phyloP scores from a whole-genome alignment of 2,888 invertebrate genomes.

The Tipula helvola region DNA sequence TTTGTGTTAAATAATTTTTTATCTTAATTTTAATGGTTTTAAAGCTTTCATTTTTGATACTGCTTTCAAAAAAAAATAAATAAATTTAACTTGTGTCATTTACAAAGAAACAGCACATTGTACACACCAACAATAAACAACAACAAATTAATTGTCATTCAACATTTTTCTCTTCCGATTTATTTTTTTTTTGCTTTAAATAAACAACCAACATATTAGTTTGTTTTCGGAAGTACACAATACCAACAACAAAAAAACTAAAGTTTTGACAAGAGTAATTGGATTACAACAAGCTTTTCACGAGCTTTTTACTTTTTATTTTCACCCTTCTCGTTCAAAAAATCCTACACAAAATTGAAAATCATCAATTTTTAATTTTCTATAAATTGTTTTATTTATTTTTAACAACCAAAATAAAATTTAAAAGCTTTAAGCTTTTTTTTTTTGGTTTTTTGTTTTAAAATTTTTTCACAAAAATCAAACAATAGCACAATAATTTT shows the following conservation, averaged over 20 bases:
- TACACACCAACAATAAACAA: neutral
- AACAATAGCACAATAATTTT: neutral
- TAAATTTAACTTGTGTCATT: neutral
- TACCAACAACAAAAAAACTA: neutral
- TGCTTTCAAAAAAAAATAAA: neutral
- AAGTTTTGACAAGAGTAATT: neutral
- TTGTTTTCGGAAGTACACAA: neutral
- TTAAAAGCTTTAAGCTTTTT: neutral
- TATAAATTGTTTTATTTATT: neutral
- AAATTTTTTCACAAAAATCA: neutral
- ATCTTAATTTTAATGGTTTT: neutral
- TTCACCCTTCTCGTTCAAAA: neutral
- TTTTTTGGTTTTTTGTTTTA: neutral
- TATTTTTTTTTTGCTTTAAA: neutral
- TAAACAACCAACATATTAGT: neutral
- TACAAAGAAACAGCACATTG: neutral
- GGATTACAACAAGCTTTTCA: neutral
- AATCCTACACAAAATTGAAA: neutral
- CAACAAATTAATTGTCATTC: neutral
- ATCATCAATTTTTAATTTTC: constrained; percentile 4
- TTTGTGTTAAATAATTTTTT: neutral
- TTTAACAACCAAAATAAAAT: neutral
- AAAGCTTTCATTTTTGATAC: neutral
- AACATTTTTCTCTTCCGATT: neutral
- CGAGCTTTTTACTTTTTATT: neutral